A percentile compares a stretch with the other conserved stretches of the same genome.
These are phyloP conservation scores for Cepphus grylle DNA, from an alignment of 2,113 vertebrate genomes.

Conservation along the genomic window DNA sequence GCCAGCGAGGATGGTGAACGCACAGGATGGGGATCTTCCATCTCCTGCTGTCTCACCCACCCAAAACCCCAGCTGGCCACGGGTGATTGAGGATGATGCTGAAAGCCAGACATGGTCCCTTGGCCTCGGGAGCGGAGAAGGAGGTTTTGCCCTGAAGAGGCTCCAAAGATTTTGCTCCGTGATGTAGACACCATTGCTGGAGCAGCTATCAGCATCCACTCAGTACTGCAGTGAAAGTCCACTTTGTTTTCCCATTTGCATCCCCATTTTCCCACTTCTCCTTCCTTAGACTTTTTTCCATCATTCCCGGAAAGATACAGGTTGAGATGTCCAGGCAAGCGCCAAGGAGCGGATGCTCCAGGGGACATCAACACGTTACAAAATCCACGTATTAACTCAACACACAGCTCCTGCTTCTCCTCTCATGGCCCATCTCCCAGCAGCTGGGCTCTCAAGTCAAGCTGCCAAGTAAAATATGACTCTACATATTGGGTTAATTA, in stretches of 20 bases:
- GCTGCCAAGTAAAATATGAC: conserved; percentile 6
- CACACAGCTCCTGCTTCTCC: not conserved
- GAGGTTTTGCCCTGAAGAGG: not conserved
- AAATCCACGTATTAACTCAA: not conserved
- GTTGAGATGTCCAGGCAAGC: not conserved
- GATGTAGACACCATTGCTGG: accelerated
- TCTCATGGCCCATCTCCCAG: conserved; percentile 23
- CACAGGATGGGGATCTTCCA: accelerated
- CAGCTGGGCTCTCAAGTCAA: conserved; percentile 3
- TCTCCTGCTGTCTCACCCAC: not conserved
- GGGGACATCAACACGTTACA: not conserved
- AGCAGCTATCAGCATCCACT: not conserved
- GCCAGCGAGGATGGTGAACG: accelerated
- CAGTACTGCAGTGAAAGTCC: accelerated
- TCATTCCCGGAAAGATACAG: not conserved
- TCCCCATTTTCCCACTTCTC: not conserved
- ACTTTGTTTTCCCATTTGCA: not conserved
- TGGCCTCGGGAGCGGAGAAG: not conserved
- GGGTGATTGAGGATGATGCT: not conserved
- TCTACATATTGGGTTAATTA: conserved; percentile 19
- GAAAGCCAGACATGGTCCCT: not conserved
- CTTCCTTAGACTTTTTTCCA: not conserved
- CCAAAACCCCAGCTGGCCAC: accelerated
- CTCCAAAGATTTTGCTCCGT: not conserved
- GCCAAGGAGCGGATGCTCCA: conserved; percentile 2